These are phyloP conservation scores for Myocastor coypus DNA, from an alignment of 2,113 vertebrate species.

Conservation along the genomic window DNA sequence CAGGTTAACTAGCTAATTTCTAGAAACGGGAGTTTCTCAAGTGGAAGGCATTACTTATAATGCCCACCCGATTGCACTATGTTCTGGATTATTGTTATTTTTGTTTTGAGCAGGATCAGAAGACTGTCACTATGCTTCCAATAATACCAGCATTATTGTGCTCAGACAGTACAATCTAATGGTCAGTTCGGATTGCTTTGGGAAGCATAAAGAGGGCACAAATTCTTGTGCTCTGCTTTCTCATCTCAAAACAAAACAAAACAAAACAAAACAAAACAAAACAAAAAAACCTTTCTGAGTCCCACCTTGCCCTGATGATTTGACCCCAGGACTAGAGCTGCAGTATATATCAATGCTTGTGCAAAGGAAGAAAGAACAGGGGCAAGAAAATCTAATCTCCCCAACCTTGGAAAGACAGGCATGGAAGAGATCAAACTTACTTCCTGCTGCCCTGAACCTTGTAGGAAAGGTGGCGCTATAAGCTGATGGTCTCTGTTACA, in stretches of 20 bases:
- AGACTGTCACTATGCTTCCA: not conserved
- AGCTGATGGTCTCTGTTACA: not conserved
- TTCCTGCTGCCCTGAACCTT: no score
- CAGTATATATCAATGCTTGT: not conserved
- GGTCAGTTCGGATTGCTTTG: not conserved
- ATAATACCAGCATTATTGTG: not conserved
- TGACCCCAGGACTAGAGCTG: not conserved
- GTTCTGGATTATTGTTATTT: constrained; percentile 35
- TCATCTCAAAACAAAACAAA: not conserved
- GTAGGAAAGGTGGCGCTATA: not conserved
- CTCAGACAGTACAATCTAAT: not conserved
- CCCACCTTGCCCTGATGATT: not conserved
- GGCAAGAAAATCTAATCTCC: not conserved
- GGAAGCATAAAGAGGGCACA: not conserved
- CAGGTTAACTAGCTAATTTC: not conserved
- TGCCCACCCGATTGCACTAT: not conserved
- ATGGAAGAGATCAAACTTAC: not conserved
- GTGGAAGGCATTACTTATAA: not conserved
- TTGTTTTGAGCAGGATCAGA: not conserved
- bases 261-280: not conserved
- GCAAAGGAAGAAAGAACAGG: not conserved
- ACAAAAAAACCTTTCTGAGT: not conserved
- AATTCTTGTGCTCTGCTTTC: not conserved
- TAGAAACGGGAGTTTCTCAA: not conserved
- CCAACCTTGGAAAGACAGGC: not conserved